Conservation (phyloP, 2,888 invertebrate species). For the Ornithoptera alexandrae region DNA sequence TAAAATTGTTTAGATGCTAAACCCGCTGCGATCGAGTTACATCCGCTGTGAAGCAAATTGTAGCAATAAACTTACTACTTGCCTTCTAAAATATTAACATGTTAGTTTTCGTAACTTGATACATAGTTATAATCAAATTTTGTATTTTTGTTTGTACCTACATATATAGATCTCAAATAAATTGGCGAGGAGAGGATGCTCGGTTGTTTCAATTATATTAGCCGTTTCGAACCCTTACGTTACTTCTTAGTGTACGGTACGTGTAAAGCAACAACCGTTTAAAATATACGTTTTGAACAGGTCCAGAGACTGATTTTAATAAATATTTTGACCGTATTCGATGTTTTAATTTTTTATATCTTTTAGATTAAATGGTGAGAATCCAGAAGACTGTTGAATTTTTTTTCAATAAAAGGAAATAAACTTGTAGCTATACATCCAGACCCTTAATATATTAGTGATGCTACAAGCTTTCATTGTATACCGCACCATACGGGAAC, state of each 20-base stretch:
- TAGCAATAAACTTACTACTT: no score
- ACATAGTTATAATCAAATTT: neutral
- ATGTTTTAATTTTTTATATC: no score
- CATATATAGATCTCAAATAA: conserved; percentile 24
- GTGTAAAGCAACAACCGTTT: neutral
- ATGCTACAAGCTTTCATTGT: neutral
- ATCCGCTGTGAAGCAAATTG: no score
- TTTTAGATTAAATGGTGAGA: no score
- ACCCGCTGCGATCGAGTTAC: no score
- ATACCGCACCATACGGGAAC: no score
- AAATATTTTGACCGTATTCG: no score
- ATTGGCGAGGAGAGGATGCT: conserved; percentile 9
- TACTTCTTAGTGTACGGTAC: conserved; percentile 6
- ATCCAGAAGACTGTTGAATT: no score
- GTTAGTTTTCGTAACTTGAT: neutral
- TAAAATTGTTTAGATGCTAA: no score
- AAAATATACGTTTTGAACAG: conserved; percentile 16
- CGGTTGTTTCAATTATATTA: conserved; percentile 23
- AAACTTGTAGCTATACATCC: no score
- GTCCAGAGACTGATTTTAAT: conserved; percentile 24
- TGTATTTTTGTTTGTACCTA: conserved; percentile 18
- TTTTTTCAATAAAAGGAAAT: no score
- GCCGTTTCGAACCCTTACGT: conserved; percentile 7
- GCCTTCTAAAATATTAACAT: no score
- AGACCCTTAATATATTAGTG: neutral